Percentiles rank a stretch among this genome's conserved stretches.
These are phyloP conservation scores for Spilogale gracilis DNA, from an alignment of 2,113 vertebrate genomes.

Conservation along the genomic window DNA sequence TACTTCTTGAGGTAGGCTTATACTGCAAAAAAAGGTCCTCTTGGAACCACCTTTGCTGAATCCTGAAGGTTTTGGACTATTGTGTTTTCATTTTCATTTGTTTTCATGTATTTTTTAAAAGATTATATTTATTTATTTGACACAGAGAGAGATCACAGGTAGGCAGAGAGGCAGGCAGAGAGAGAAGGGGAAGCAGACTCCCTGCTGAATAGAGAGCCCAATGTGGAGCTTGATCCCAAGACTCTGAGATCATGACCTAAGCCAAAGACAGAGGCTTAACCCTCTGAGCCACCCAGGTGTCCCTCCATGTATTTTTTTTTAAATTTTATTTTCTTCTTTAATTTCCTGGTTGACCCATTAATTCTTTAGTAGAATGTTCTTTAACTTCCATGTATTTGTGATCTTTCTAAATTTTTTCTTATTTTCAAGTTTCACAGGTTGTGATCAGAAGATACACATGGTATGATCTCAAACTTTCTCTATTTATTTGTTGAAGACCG, in stretches of 20 bases:
- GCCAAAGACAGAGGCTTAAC: no score
- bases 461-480: background rate
- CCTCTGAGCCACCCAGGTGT: no score
- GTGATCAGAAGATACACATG: background rate
- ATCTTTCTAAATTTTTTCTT: background rate
- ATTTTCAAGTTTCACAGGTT: background rate
- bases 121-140: no score
- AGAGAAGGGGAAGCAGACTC: no score
- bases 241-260: no score
- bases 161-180: no score
- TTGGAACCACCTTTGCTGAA: background rate
- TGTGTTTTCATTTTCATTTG: background rate
- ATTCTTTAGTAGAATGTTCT: background rate
- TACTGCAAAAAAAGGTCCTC: background rate
- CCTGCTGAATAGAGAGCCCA: no score
- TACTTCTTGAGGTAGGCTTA: background rate
- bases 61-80: background rate
- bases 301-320: no score
- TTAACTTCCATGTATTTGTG: background rate
- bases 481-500: background rate
- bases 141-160: no score
- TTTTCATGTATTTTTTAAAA: background rate
- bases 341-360: background rate
- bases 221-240: no score
- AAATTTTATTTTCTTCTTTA: background rate